phyloP scores from a whole-genome alignment of 2,888 invertebrate species.

The Chrysopilus asiliformis region DNA sequence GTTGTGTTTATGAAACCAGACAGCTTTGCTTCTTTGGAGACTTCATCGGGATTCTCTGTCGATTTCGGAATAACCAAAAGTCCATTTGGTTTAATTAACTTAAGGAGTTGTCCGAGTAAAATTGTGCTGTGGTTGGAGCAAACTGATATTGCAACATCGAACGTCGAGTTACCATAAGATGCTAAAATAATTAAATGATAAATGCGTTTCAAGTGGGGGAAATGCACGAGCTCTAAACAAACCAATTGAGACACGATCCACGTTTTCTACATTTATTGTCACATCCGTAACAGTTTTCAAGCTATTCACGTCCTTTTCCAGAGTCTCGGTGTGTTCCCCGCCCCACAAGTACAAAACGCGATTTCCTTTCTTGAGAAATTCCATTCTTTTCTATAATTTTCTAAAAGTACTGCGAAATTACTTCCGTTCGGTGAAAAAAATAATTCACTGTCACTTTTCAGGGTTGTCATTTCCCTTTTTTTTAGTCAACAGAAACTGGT shows the following conservation, averaged over 20 bases:
- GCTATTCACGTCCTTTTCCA: constrained; percentile 40
- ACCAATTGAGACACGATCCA: constrained; percentile 46
- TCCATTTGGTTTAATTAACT: constrained; percentile 50
- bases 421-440: too few species aligned
- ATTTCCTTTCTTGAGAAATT: constrained; percentile 33
- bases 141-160: constrained; percentile 43
- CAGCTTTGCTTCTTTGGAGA: constrained; percentile 43
- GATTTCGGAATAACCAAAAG: constrained; percentile 41
- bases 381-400: constrained; percentile 24
- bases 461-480: too few species aligned
- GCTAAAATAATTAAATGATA: constrained; percentile 30
- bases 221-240: constrained; percentile 21
- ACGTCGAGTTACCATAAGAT: constrained; percentile 43
- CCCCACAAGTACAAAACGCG: constrained; percentile 47
- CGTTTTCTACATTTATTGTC: constrained; percentile 44
- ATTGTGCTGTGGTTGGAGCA: constrained; percentile 21
- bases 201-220: background rate
- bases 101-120: constrained; percentile 43
- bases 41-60: constrained; percentile 27
- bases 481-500: too few species aligned
- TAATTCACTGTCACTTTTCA: too few species aligned
- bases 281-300: constrained; percentile 40
- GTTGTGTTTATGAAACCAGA: constrained; percentile 44
- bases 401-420: too few species aligned
- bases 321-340: constrained; percentile 35